Percentiles rank a stretch among this genome's conserved stretches.
phyloP scores from a whole-genome alignment of 2,113 vertebrate species.

The Oncorhynchus masou region DNA sequence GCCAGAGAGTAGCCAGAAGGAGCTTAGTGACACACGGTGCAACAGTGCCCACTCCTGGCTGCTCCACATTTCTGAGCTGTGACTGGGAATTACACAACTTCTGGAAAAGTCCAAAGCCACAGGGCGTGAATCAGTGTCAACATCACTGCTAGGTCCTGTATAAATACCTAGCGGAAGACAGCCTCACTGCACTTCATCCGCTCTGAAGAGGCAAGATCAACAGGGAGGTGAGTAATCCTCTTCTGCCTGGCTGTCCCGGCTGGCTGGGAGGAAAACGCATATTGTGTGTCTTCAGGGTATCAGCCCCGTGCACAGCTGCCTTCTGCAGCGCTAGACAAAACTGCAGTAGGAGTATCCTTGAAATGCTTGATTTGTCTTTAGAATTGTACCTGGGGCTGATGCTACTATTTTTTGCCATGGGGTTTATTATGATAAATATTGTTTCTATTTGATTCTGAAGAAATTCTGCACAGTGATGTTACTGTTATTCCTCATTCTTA shows the following conservation, averaged over 20 bases:
- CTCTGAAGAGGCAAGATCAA: neutral
- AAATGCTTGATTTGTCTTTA: too few relatives aligned
- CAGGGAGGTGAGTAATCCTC: conserved; percentile 26
- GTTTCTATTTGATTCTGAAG: neutral
- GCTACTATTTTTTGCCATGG: too few relatives aligned
- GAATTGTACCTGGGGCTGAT: too few relatives aligned
- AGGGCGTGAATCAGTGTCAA: conserved; percentile 34
- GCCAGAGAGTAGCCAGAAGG: neutral
- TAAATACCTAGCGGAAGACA: conserved; percentile 43
- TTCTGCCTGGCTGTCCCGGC: neutral
- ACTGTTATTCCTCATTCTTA: neutral
- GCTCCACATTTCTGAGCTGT: neutral
- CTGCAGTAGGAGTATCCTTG: neutral
- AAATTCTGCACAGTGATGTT: neutral
- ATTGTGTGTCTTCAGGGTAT: neutral
- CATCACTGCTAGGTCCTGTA: conserved; percentile 29
- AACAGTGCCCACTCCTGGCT: conserved; percentile 48
- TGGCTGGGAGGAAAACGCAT: neutral
- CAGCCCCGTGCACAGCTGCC: neutral
- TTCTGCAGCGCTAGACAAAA: neutral
- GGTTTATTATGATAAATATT: neutral
- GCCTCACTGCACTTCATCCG: conserved; percentile 4
- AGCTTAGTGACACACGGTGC: conserved; percentile 3
- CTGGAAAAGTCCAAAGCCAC: conserved; percentile 58
- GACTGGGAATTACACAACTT: conserved; percentile 41